Evolutionary conservation across 2,797 vertebrate species (phyloP).

Genomic region (Lycodopsis pacificus): DNA sequence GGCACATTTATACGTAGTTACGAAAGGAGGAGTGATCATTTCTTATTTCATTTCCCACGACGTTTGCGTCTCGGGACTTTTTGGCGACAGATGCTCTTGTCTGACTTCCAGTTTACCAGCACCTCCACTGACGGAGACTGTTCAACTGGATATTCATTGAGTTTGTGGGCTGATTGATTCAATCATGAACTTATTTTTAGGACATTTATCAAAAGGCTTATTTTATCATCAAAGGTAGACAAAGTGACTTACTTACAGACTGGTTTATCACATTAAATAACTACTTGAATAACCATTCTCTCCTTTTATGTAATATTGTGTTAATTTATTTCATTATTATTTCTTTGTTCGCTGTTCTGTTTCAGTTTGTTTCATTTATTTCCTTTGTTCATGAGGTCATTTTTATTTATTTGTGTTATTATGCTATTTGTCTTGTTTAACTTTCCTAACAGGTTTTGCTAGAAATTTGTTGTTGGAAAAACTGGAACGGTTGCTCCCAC

Average conservation of each 20-base stretch:
- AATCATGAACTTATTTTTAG: constrained; percentile 16
- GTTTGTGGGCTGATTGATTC: background rate
- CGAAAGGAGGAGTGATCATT: background rate
- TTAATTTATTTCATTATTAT: background rate
- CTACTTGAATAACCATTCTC: background rate
- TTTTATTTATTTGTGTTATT: constrained; percentile 6
- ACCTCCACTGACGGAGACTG: background rate
- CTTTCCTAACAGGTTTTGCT: background rate
- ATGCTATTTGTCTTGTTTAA: constrained; percentile 10
- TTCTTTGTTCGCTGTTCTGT: constrained; percentile 15
- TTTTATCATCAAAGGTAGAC: constrained; percentile 16
- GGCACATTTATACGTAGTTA: background rate
- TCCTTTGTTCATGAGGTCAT: background rate
- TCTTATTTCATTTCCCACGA: constrained; percentile 2
- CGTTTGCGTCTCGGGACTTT: constrained; percentile 17
- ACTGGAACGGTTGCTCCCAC: background rate
- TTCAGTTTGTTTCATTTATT: constrained; percentile 1
- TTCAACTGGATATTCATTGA: constrained; percentile 5
- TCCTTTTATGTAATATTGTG: background rate
- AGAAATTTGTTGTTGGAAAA: background rate
- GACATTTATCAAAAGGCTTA: constrained; percentile 9
- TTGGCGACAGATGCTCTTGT: background rate
- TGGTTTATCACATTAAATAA: background rate
- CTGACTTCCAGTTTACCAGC: constrained; percentile 3
- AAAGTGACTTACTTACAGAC: background rate